These are phyloP conservation scores for Temnopleurus reevesii DNA, from an alignment of 53 echinoderm and acorn worm genomes.

Conservation along the genomic window DNA sequence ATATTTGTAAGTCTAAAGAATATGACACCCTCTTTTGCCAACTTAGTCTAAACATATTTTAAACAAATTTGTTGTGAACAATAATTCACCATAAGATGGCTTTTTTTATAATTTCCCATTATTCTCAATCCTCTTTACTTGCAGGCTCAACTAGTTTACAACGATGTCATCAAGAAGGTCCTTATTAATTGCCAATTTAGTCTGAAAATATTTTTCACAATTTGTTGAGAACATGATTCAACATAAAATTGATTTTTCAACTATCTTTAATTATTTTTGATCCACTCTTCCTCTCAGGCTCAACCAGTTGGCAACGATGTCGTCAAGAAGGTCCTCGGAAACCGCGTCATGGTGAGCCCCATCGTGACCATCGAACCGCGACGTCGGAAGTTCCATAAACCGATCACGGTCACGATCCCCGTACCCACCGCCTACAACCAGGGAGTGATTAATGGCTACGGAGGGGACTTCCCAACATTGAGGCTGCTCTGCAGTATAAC, in stretches of 20 bases:
- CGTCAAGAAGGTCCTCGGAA: slow-evolving; percentile 98
- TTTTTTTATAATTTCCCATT: too few species aligned
- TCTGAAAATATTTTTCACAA: too few species aligned
- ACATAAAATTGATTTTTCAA: too few species aligned
- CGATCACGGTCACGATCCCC: slow-evolving; percentile 98
- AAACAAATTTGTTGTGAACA: too few species aligned
- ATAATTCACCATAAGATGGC: too few species aligned
- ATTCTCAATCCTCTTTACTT: background rate
- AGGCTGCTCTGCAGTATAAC: slow-evolving; percentile 97
- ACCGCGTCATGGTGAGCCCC: slow-evolving; percentile 99
- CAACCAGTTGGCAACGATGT: slow-evolving; percentile 95
- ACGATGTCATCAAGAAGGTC: slow-evolving; percentile 97
- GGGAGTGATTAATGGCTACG: slow-evolving; percentile 92
- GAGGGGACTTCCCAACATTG: slow-evolving; percentile 93
- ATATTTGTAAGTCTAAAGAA: too few species aligned
- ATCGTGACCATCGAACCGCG: slow-evolving; percentile 99
- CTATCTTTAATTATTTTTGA: too few species aligned
- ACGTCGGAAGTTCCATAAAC: slow-evolving; percentile 97
- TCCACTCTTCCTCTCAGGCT: slow-evolving; percentile 60
- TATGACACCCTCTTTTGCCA: too few species aligned
- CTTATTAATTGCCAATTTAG: slow-evolving; percentile 96
- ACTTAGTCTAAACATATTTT: too few species aligned
- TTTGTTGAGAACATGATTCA: too few species aligned
- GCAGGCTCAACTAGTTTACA: slow-evolving; percentile 94
- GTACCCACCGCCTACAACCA: slow-evolving; percentile 95